phyloP scores from a whole-genome alignment of 2,113 vertebrate species.

The Xenopus borealis region DNA sequence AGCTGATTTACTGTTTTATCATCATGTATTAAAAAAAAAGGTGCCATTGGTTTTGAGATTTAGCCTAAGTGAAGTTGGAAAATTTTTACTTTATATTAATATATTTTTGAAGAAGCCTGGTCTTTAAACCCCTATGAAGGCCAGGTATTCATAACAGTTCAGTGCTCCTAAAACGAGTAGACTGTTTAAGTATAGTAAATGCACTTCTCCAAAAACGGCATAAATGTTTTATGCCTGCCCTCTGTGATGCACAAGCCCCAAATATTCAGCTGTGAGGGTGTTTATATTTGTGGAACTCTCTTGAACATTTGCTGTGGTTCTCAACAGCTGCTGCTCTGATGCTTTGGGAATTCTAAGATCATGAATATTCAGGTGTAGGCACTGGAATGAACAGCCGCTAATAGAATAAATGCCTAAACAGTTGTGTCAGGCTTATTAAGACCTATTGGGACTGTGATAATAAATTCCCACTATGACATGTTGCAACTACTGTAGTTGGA shows the following conservation, averaged over 20 bases:
- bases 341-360: constrained; percentile 82
- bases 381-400: constrained; percentile 89
- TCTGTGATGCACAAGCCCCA: constrained; percentile 59
- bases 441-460: constrained; percentile 78
- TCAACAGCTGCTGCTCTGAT: constrained; percentile 83
- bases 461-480: constrained; percentile 76
- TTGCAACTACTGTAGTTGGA: constrained; percentile 72
- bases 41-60: no score
- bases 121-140: constrained; percentile 17
- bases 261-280: constrained; percentile 68
- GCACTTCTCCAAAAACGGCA: constrained; percentile 61
- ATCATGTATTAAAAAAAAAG: no score
- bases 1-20: no score
- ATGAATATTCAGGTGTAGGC: constrained; percentile 93
- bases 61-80: no score
- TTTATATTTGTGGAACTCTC: constrained; percentile 79
- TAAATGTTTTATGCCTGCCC: constrained; percentile 70
- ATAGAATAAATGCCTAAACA: constrained; percentile 83
- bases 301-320: constrained; percentile 78
- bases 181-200: constrained; percentile 62
- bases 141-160: constrained; percentile 57
- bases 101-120: background rate
- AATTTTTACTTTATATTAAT: background rate
- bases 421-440: constrained; percentile 82
- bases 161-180: constrained; percentile 58